These are phyloP conservation scores for Alloplasta piceator DNA, from an alignment of 2,888 invertebrate species.

Conservation along the genomic window DNA sequence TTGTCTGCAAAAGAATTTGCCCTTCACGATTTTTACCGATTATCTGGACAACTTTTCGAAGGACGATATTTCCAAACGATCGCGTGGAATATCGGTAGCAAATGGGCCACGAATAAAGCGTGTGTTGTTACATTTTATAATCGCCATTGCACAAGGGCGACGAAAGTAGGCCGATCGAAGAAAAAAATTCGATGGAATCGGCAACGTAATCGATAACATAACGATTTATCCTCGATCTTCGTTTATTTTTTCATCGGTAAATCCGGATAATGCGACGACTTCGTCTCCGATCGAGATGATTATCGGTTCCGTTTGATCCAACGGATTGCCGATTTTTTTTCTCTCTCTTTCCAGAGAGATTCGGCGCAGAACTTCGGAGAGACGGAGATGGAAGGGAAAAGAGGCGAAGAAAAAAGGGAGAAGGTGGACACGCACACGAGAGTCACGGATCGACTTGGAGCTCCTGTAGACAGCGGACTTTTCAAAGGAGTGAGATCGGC, in stretches of 20 bases:
- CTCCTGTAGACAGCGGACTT: conserved; percentile 57
- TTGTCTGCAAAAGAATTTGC: too few species aligned
- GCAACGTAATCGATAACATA: conserved; percentile 50
- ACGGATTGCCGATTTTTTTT: too few species aligned
- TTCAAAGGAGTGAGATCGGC: conserved; percentile 72
- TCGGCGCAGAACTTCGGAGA: too few species aligned
- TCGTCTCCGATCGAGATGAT: conserved; percentile 14
- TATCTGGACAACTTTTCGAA: too few species aligned
- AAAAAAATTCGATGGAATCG: conserved; percentile 4
- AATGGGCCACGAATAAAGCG: too few species aligned
- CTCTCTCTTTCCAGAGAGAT: too few species aligned
- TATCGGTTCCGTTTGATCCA: background rate
- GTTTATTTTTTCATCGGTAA: conserved; percentile 8
- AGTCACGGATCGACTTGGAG: conserved; percentile 39
- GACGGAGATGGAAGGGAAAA: conserved; percentile 6
- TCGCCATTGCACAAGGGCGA: background rate
- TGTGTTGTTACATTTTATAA: too few species aligned
- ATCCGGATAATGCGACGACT: conserved; percentile 27
- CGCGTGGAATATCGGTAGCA: too few species aligned
- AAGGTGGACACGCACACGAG: conserved; percentile 53
- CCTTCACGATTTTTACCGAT: too few species aligned
- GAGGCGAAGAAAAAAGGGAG: conserved; percentile 56
- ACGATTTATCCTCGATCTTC: conserved; percentile 10
- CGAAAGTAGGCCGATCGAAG: conserved; percentile 55
- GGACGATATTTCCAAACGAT: too few species aligned